Conservation (phyloP, 1,140 invertebrate genomes). For the Euwallacea fornicatus region DNA sequence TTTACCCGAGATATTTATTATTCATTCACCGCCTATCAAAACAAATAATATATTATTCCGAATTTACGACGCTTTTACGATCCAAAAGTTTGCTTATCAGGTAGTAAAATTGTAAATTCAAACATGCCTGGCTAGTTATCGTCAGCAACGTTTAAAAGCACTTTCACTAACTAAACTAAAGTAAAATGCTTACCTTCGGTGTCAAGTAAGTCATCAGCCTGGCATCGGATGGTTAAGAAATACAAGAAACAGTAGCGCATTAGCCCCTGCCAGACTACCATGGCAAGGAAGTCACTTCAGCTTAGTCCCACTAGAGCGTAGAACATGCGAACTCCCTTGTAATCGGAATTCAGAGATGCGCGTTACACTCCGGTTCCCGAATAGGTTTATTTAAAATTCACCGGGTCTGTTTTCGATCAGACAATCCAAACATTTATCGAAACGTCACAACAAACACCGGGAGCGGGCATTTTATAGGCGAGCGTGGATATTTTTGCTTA, state of each 20-base stretch:
- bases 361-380: neutral
- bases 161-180: neutral
- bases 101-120: slow-evolving; percentile 29
- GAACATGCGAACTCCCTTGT: neutral
- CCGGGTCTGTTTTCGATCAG: slow-evolving; percentile 44
- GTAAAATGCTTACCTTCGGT: slow-evolving; percentile 30
- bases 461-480: slow-evolving; percentile 18
- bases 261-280: neutral
- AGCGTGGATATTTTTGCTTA: slow-evolving; percentile 23
- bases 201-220: slow-evolving; percentile 11
- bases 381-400: slow-evolving; percentile 44
- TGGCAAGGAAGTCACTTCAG: neutral
- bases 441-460: slow-evolving; percentile 42
- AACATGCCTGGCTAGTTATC: neutral
- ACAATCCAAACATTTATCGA: slow-evolving; percentile 47
- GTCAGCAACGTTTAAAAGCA: neutral
- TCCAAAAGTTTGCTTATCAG: slow-evolving; percentile 15
- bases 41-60: slow-evolving; percentile 28
- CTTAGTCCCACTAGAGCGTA: too few species aligned
- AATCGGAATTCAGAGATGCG: slow-evolving; percentile 2
- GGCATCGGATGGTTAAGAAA: neutral
- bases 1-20: slow-evolving; percentile 13
- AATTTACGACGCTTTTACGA: slow-evolving; percentile 29
- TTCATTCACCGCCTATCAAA: slow-evolving; percentile 17
- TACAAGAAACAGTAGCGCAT: neutral